Conservation (phyloP, 2,113 vertebrate genomes). For the Cryptotis parvus region DNA sequence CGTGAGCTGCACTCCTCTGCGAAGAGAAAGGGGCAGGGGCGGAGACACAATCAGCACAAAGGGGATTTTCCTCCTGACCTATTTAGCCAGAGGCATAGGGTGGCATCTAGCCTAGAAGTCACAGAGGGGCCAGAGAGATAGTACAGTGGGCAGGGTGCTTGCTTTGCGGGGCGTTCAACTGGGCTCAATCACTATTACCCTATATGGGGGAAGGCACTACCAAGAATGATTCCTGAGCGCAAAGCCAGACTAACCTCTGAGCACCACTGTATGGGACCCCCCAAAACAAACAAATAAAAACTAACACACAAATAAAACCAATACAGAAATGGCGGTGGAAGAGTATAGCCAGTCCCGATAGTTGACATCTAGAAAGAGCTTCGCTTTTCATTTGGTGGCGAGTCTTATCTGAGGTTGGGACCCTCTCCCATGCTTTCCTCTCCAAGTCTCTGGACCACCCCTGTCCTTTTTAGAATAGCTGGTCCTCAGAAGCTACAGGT, state of each 20-base stretch:
- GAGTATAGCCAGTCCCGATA: neutral
- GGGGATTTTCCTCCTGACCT: neutral
- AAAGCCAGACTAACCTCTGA: no score
- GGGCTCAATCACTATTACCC: no score
- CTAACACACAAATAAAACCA: no score
- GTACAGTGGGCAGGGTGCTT: neutral
- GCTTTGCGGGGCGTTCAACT: no score
- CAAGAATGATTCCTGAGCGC: no score
- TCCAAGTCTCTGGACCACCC: neutral
- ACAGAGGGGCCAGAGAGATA: neutral
- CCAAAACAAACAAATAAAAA: no score
- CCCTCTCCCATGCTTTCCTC: neutral
- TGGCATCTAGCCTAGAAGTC: neutral
- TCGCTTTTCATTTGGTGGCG: neutral
- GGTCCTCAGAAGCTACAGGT: neutral
- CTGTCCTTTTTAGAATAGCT: neutral
- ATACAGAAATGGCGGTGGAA: neutral
- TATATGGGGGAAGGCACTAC: no score
- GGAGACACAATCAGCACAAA: constrained; percentile 2
- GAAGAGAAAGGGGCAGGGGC: constrained; percentile 55
- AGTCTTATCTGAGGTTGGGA: neutral
- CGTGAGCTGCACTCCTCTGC: constrained; percentile 96
- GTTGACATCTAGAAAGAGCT: neutral
- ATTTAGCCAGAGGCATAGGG: neutral
- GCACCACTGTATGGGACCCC: no score